phyloP scores from a whole-genome alignment of 1,140 invertebrate genomes.

The Leguminivora glycinivorella region DNA sequence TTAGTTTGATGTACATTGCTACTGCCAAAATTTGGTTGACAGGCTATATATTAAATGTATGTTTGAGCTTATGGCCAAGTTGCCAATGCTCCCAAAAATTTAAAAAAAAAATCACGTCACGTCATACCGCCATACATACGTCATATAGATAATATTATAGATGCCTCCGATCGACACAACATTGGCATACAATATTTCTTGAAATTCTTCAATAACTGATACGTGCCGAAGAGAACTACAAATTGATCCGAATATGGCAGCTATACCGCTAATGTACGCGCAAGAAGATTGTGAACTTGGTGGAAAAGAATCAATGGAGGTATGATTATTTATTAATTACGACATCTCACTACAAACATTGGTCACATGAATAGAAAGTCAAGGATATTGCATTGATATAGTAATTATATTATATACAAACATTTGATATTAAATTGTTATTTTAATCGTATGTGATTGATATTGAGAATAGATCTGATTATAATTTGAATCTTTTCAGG shows the following conservation, averaged over 20 bases:
- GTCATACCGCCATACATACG: no score
- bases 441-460: not conserved
- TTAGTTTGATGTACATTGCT: no score
- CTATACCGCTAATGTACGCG: conserved; percentile 78
- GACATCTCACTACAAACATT: conserved; percentile 50
- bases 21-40: no score
- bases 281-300: conserved; percentile 81
- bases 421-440: not conserved
- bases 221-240: not conserved
- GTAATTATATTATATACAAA: no score
- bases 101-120: no score
- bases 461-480: not conserved
- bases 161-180: not conserved
- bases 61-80: no score
- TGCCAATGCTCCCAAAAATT: no score
- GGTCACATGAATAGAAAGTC: conserved; percentile 13
- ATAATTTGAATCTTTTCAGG: conserved; percentile 57
- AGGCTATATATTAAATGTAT: no score
- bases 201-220: not conserved
- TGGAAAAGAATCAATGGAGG: conserved; percentile 80
- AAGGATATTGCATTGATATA: not conserved
- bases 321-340: conserved; percentile 41
- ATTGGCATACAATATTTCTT: not conserved
- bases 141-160: no score
- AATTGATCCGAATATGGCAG: conserved; percentile 47